Base-by-base conservation (phyloP, 2,888 invertebrate species). In the Acanthoscelides obtectus region DNA sequence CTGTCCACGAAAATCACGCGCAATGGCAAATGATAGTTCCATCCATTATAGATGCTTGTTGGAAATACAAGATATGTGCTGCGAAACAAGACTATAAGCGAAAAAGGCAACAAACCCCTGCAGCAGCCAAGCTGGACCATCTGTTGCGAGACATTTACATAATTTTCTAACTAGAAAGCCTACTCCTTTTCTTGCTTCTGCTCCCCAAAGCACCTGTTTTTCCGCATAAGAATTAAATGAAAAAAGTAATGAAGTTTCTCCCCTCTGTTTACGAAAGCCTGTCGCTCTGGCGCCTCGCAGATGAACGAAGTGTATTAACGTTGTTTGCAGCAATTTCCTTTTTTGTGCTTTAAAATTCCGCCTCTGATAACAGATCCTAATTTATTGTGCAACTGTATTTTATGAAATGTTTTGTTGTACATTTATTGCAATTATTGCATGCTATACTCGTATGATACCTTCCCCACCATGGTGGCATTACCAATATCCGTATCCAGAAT, bases 191-290 rank as follows among this genome's bases (percentile, higher is more conserved):
- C 45, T 45, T 45, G 45, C 45, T n/a, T n/a, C 65, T 67, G 22
- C 67, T 67, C 22, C 19, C 67, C 20, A 67, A 22, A 22, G 67
- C 67, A 67, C 67, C 67, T 67, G 67, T 67, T 67, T 67, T 67
- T 67, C 67, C 67, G 67, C 22, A 67, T 67, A 67, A 67, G 67
- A 67, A 67, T 67, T 67, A 22, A 67, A 67, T 67, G 67, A 67
- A 67, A 67, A 67, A 67, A 22, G 22, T 67, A 67, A 67, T 67
- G 67, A 67, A 22, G 22, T 67, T 67, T n/a, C 25, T 68, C 27
- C 69, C 45, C 45, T 45, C 45, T 45, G 45, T 45, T 45, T 45
- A 45, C 45, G 12, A 45, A 45, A 45, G 45, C 6, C 45, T 45
- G 45, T n/a, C n/a, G n/a, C 12, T 45, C 45, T 45, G 45, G 45